phyloP scores from a whole-genome alignment of 2,113 vertebrate genomes.

The Ceyx melanurus region DNA sequence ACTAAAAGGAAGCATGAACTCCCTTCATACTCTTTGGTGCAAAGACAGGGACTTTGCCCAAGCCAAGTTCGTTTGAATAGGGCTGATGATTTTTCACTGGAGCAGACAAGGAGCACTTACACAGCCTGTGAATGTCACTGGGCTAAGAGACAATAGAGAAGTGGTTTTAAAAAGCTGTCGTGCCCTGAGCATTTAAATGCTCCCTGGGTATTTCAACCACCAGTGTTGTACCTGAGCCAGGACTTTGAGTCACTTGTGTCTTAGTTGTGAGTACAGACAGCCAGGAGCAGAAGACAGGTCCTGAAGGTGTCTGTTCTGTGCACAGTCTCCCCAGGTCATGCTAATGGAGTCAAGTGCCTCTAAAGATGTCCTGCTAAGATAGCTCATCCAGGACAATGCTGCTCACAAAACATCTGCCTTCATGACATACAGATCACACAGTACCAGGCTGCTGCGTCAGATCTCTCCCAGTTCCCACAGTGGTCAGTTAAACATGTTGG shows the following conservation, averaged over 20 bases:
- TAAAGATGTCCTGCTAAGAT: neutral
- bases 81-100: neutral
- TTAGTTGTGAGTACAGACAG: neutral
- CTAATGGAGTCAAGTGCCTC: neutral
- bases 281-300: neutral
- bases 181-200: neutral
- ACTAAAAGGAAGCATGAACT: neutral
- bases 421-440: neutral
- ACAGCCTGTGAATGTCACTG: rapidly evolving
- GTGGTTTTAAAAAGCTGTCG: neutral
- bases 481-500: neutral
- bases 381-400: neutral
- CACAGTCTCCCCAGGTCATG: neutral
- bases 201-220: neutral
- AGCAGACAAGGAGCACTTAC: neutral
- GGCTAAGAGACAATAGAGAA: neutral
- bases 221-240: neutral
- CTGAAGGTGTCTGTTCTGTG: neutral
- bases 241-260: neutral
- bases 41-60: neutral
- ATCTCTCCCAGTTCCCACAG: neutral
- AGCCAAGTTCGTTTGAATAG: neutral
- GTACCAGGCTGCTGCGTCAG: neutral
- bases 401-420: neutral
- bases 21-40: neutral